Percentiles rank a stretch among this genome's conserved stretches.
These are phyloP conservation scores for Grallaria varia DNA, from an alignment of 2,113 vertebrate genomes.

Conservation along the genomic window DNA sequence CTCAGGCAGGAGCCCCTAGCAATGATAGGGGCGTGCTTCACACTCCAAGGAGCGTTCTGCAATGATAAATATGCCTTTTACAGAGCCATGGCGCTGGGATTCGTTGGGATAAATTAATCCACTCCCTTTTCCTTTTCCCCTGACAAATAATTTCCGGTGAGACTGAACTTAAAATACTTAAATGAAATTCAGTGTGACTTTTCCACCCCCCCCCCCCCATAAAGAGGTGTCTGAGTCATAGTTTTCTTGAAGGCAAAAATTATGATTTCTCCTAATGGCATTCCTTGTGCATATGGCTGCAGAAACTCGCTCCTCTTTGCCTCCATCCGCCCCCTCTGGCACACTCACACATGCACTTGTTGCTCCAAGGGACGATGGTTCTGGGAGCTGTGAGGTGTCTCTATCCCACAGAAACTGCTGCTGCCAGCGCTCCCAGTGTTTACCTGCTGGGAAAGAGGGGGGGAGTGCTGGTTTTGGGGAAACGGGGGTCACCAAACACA, in stretches of 20 bases:
- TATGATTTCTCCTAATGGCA: neutral
- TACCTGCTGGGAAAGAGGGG: neutral
- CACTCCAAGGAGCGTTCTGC: neutral
- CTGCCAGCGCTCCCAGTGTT: neutral
- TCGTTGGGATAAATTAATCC: neutral
- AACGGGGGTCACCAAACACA: neutral
- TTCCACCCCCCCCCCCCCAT: accelerated
- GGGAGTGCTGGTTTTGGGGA: neutral
- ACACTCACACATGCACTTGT: neutral
- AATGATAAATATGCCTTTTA: neutral
- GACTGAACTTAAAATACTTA: neutral
- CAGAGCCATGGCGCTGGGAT: neutral
- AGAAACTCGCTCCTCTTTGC: neutral
- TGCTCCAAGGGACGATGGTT: neutral
- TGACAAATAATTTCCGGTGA: neutral
- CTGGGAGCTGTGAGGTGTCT: neutral
- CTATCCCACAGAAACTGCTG: neutral
- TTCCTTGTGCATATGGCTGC: neutral
- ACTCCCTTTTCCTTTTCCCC: neutral
- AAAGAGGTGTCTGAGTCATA: neutral
- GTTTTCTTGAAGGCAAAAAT: neutral
- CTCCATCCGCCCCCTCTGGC: neutral
- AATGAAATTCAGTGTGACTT: conserved; percentile 21
- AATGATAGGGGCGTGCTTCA: accelerated
- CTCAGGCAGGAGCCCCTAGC: neutral